phyloP scores from a whole-genome alignment of 2,797 vertebrate species.

The Arnoldichthys spilopterus region DNA sequence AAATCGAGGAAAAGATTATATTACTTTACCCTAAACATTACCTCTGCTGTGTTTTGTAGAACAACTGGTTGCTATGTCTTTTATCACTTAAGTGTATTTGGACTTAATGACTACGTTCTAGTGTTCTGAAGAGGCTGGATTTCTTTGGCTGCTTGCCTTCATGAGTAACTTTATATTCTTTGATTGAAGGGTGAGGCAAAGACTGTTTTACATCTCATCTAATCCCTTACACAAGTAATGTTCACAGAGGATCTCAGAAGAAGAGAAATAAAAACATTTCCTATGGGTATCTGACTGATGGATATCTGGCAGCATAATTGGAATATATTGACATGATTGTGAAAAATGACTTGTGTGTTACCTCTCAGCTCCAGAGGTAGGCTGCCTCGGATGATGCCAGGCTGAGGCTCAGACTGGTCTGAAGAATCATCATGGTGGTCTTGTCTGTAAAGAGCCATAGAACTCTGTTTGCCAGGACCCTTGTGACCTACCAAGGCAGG shows the following conservation, averaged over 20 bases:
- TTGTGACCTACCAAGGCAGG: slow-evolving; percentile 61
- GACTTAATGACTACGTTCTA: not conserved
- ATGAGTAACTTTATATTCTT: slow-evolving; percentile 10
- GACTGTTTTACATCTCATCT: not conserved
- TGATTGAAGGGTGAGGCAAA: not conserved
- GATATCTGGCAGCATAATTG: not conserved
- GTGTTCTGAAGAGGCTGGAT: not conserved
- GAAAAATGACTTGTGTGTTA: slow-evolving; percentile 51
- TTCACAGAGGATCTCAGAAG: not conserved
- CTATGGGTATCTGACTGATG: no score
- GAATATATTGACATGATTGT: slow-evolving; percentile 16
- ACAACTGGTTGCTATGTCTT: slow-evolving; percentile 3
- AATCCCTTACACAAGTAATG: not conserved
- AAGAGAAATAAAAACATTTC: not conserved
- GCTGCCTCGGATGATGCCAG: slow-evolving; percentile 47
- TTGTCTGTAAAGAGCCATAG: slow-evolving; percentile 61
- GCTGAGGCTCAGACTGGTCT: slow-evolving; percentile 35
- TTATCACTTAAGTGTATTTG: slow-evolving; percentile 4
- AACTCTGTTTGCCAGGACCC: slow-evolving; percentile 66
- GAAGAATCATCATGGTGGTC: slow-evolving; percentile 44
- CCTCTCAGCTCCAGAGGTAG: slow-evolving; percentile 74
- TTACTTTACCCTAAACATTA: not conserved
- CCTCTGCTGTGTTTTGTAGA: not conserved
- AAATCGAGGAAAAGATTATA: slow-evolving; percentile 14
- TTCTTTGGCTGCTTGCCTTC: not conserved